Conservation (phyloP, 2,113 vertebrate genomes). For the Regulus satrapa region DNA sequence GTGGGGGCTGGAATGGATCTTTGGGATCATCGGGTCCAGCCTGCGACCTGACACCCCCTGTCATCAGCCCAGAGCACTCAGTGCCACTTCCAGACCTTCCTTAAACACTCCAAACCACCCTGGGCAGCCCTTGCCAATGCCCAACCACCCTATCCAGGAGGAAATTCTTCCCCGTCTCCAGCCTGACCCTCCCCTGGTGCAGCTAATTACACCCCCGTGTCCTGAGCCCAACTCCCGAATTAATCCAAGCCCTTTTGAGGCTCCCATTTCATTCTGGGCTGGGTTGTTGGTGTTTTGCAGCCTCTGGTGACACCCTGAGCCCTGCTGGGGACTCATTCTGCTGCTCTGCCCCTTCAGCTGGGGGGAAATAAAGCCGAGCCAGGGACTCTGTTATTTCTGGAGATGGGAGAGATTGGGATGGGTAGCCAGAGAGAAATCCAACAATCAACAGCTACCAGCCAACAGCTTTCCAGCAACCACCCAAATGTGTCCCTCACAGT, state of each 20-base stretch:
- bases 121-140: not conserved
- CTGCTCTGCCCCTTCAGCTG: not conserved
- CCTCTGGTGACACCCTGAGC: not conserved
- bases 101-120: not conserved
- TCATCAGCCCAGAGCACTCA: not conserved
- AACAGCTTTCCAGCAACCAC: not conserved
- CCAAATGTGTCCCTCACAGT: not conserved
- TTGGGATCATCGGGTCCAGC: not conserved
- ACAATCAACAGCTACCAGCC: too few species aligned
- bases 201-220: accelerated
- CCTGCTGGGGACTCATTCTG: not conserved
- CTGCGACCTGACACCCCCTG: not conserved
- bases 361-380: not conserved
- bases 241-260: not conserved
- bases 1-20: not conserved
- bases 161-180: not conserved
- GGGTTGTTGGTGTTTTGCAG: not conserved
- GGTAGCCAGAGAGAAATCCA: not conserved
- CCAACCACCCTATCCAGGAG: not conserved
- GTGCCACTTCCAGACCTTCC: not conserved
- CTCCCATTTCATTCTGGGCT: not conserved
- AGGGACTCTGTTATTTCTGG: not conserved
- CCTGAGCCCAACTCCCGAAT: not conserved
- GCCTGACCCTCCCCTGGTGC: not conserved
- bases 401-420: not conserved